Conservation (phyloP, 2,797 vertebrate species). For the Holocentrus rufus region DNA sequence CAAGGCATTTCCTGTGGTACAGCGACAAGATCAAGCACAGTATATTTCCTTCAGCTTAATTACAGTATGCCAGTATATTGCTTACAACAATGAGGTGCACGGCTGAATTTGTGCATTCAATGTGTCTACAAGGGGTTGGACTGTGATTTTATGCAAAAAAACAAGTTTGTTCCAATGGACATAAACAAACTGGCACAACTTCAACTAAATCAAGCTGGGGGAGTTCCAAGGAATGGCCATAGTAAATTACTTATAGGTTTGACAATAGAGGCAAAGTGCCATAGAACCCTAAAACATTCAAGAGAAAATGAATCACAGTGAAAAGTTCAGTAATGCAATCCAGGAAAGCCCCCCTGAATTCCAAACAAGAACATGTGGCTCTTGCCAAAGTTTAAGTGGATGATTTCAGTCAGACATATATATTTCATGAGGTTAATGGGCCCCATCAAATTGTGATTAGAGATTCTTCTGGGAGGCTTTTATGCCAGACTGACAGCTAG, state of each 20-base stretch:
- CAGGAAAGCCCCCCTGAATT: constrained; percentile 56
- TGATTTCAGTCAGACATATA: constrained; percentile 77
- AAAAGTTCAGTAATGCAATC: constrained; percentile 64
- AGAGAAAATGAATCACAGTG: constrained; percentile 52
- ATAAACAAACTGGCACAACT: constrained; percentile 52
- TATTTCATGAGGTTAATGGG: constrained; percentile 80
- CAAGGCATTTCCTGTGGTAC: constrained; percentile 83
- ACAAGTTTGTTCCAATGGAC: constrained; percentile 14
- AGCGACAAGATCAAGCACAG: background rate
- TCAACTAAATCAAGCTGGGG: constrained; percentile 48
- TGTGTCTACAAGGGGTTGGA: background rate
- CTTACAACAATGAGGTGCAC: background rate
- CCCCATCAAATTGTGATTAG: constrained; percentile 75
- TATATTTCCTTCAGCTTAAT: background rate
- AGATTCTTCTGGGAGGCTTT: constrained; percentile 75
- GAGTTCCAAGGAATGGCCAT: constrained; percentile 34
- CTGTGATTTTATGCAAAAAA: background rate
- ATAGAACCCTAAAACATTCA: constrained; percentile 66
- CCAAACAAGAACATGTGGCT: constrained; percentile 69
- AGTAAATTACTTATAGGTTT: constrained; percentile 64
- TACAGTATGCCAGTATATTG: background rate
- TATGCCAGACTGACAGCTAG: constrained; percentile 60
- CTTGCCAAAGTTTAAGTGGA: constrained; percentile 81
- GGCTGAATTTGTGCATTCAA: background rate
- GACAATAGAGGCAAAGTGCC: constrained; percentile 71